Evolutionary conservation across 2,113 vertebrate species (phyloP), one percentile per base, ranked within the genome.

Genomic region (Platichthys flesus): DNA sequence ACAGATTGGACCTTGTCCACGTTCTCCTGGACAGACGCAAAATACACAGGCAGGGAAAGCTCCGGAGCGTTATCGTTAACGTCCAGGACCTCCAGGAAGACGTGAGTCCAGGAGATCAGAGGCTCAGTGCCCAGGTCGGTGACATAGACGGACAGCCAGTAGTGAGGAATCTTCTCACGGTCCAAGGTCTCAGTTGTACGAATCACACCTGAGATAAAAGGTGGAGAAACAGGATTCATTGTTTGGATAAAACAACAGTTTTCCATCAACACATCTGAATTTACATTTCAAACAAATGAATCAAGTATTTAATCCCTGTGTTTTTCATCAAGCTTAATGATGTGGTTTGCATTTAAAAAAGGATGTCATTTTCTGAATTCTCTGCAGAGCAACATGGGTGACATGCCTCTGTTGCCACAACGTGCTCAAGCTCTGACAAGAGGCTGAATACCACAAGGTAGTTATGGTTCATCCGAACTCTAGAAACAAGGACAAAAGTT

Each of bases 11-110:
- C 93, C 60, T 85, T 79, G 1, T 95, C 92, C 12, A 93, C 88
- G 62, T 98, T 97, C 89, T 99, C 98, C 55, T 57, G 90, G 69
- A 98, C 90, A 0, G 95, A 94, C 0, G 95, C 94, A 13, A 97
- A 98, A 82, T 96, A 99, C 60, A 98, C 94, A 0, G 96, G 96
- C 78, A 94, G 95, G 51, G 95, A 96, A 73, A 98, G 94, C 78
- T 93, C 95, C 1, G 98, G 98, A 8, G 96, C 92, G 65, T 98
- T 98, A 85, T 99, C 98, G n/a, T 99, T 99, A 42, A 96, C 82
- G 58, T 99, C 98, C 0, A 85, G 91, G 67, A 99, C 95, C 81
- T 98, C 97, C 66, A 99, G 91, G 88, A 94, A 99, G 85, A 99
- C 94, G 82, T 99, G 96, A n/a, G 95, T 96, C 86, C 96, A 93